Conservation (phyloP, 2,888 invertebrate species). For the Achlya flavicornis region DNA sequence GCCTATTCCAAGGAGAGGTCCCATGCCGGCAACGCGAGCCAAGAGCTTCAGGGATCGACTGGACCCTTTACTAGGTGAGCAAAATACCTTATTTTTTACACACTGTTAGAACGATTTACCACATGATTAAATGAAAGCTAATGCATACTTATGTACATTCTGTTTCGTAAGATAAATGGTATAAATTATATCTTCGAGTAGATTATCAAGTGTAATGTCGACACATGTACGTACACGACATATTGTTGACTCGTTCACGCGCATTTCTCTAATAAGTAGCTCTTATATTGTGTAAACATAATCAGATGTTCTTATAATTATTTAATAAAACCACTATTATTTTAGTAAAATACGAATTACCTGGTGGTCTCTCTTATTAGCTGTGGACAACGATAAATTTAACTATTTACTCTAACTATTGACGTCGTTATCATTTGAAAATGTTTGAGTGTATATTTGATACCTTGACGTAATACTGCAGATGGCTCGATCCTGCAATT, state of each 20-base stretch:
- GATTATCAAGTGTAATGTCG: constrained; percentile 2
- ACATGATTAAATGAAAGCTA: too few relatives aligned
- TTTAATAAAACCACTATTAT: too few relatives aligned
- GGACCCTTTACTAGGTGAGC: constrained; percentile 89
- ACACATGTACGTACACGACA: background rate
- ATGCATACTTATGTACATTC: too few relatives aligned
- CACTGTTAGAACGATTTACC: too few relatives aligned
- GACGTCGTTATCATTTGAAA: background rate
- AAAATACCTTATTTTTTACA: background rate
- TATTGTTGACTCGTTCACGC: background rate
- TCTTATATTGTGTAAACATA: background rate
- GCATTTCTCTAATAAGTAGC: background rate
- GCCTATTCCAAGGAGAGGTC: constrained; percentile 66
- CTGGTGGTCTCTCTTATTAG: background rate
- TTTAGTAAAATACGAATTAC: background rate
- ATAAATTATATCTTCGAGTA: constrained; percentile 4
- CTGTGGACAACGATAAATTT: background rate
- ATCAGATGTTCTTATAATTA: background rate
- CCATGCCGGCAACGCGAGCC: constrained; percentile 77
- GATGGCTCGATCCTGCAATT: constrained; percentile 31
- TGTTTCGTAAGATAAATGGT: too few relatives aligned
- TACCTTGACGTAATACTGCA: constrained; percentile 26
- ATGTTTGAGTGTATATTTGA: background rate
- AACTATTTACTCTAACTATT: background rate
- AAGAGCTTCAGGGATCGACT: constrained; percentile 91